A percentile compares a stretch with the other conserved stretches of the same genome.
Evolutionary conservation across 2,113 vertebrate genomes (phyloP).

Genomic region (Oreocharis arfaki): DNA sequence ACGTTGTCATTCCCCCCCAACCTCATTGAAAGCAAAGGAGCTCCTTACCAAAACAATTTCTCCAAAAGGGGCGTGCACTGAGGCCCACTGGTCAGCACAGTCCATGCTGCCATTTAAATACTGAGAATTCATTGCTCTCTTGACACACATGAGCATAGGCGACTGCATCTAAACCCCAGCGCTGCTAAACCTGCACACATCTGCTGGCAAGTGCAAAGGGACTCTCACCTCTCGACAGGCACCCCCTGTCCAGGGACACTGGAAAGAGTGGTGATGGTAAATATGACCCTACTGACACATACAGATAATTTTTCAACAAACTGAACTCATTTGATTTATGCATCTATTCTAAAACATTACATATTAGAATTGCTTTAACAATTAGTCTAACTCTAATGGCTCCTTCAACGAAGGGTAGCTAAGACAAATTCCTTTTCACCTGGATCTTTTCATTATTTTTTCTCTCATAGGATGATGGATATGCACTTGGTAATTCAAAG

Average conservation of each 20-base stretch:
- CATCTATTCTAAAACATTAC: not conserved
- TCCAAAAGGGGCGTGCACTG: not conserved
- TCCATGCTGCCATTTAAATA: not conserved
- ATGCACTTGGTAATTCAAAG: not conserved
- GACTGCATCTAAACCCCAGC: not conserved
- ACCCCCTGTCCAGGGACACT: not conserved
- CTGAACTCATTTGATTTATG: not conserved
- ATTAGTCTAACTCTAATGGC: not conserved
- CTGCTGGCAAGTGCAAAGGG: not conserved
- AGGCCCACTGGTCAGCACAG: not conserved
- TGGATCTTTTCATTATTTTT: not conserved
- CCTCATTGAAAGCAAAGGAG: not conserved
- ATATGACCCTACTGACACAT: not conserved
- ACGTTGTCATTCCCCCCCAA: not conserved
- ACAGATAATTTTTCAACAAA: not conserved
- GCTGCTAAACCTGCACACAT: not conserved
- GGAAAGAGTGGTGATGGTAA: not conserved
- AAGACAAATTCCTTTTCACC: not conserved
- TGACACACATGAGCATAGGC: accelerated
- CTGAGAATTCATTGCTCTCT: not conserved
- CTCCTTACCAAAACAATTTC: not conserved
- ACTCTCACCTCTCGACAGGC: not conserved
- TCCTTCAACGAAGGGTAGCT: not conserved
- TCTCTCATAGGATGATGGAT: not conserved
- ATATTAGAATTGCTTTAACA: not conserved